Conservation (phyloP, 2,797 vertebrate genomes). For the Mormyrops boulengeri region DNA sequence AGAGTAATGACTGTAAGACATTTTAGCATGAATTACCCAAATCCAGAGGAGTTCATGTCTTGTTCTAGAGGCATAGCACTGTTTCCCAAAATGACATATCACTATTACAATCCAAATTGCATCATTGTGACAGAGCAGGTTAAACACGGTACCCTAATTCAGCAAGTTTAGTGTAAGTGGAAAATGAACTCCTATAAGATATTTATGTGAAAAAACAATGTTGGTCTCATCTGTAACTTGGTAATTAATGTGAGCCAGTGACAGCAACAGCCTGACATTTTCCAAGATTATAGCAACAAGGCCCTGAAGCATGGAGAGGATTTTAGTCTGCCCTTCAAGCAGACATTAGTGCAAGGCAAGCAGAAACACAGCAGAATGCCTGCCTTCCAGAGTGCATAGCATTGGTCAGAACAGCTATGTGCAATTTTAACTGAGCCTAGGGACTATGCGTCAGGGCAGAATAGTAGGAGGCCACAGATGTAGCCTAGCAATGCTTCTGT, state of each 20-base stretch:
- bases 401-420: neutral
- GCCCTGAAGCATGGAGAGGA: neutral
- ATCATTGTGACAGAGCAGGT: neutral
- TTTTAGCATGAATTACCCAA: neutral
- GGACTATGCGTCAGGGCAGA: neutral
- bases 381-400: neutral
- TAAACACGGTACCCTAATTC: neutral
- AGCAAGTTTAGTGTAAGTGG: neutral
- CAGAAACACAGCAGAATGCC: neutral
- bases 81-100: neutral
- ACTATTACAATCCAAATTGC: neutral
- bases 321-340: neutral
- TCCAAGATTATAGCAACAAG: neutral
- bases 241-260: neutral
- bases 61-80: neutral
- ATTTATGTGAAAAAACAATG: neutral
- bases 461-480: neutral
- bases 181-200: neutral
- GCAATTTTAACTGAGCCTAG: slow-evolving; percentile 13
- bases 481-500: slow-evolving; percentile 7
- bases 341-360: slow-evolving; percentile 11
- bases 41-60: neutral
- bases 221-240: neutral
- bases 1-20: neutral
- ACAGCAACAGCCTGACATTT: neutral